phyloP scores from a whole-genome alignment of 2,113 vertebrate genomes.

The Petrocephalus microphthalmus region DNA sequence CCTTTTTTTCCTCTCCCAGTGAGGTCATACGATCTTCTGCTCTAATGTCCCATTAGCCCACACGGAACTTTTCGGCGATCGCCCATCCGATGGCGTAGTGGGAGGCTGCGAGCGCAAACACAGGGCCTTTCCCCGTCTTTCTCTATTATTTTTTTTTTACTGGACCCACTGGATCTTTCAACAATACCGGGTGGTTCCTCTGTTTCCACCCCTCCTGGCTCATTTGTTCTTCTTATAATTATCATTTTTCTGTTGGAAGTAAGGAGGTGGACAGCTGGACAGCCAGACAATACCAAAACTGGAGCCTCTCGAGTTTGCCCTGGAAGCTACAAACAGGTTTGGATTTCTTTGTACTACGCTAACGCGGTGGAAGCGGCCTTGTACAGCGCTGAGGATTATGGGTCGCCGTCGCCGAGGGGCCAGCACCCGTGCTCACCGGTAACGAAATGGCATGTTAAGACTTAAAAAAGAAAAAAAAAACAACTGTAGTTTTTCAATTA shows the following conservation, averaged over 20 bases:
- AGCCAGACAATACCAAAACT: slow-evolving; percentile 40
- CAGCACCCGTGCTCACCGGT: slow-evolving; percentile 32
- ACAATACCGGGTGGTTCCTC: slow-evolving; percentile 51
- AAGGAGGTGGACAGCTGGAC: slow-evolving; percentile 44
- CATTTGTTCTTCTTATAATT: slow-evolving; percentile 30
- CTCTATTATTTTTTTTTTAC: slow-evolving; percentile 36
- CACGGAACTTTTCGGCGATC: slow-evolving; percentile 38
- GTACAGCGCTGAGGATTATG: slow-evolving; percentile 50
- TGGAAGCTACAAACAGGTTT: slow-evolving; percentile 32
- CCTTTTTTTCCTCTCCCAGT: slow-evolving; percentile 38
- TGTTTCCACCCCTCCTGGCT: slow-evolving; percentile 38
- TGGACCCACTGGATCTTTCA: slow-evolving; percentile 59
- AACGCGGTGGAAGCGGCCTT: slow-evolving; percentile 39
- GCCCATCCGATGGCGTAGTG: slow-evolving; percentile 47
- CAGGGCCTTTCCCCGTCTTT: slow-evolving; percentile 36
- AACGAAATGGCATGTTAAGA: slow-evolving; percentile 40
- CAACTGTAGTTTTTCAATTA: slow-evolving; percentile 37
- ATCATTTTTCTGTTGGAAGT: slow-evolving; percentile 35
- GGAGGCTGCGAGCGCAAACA: slow-evolving; percentile 61
- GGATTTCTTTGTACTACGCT: slow-evolving; percentile 32
- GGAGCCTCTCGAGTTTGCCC: slow-evolving; percentile 39
- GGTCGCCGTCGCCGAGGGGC: slow-evolving; percentile 70
- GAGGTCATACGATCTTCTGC: slow-evolving; percentile 39
- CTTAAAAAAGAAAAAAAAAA: slow-evolving; percentile 26
- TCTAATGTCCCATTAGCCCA: slow-evolving; percentile 42